Evolutionary conservation across 2,113 vertebrate genomes (phyloP).

Genomic region (Cyrtonyx montezumae): DNA sequence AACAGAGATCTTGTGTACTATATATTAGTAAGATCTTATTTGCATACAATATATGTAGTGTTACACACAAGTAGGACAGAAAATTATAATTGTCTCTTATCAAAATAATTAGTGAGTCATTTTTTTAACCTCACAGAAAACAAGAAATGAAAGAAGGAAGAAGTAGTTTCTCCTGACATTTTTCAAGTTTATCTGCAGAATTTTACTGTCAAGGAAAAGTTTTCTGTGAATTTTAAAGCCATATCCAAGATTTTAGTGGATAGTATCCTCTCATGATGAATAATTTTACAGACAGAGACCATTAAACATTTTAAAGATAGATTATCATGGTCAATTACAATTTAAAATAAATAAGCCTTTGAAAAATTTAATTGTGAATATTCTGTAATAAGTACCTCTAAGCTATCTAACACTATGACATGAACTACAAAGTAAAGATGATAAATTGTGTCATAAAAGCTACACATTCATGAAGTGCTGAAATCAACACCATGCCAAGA

Average conservation of each 20-base stretch:
- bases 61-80: not conserved
- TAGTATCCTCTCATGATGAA: not conserved
- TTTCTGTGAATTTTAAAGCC: not conserved
- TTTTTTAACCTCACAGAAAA: not conserved
- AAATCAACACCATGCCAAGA: not conserved
- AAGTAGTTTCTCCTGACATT: not conserved
- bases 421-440: not conserved
- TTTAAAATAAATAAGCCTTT: not conserved
- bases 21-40: not conserved
- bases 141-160: not conserved
- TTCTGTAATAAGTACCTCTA: not conserved
- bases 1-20: not conserved
- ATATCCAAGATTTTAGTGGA: not conserved
- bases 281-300: not conserved
- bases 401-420: not conserved
- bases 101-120: not conserved
- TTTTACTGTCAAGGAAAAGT: not conserved
- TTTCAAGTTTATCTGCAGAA: not conserved
- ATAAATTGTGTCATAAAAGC: not conserved
- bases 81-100: not conserved
- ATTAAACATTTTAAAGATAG: not conserved
- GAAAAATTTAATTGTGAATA: not conserved
- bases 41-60: not conserved
- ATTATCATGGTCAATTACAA: not conserved
- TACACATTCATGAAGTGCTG: not conserved